phyloP scores from a whole-genome alignment of 2,888 invertebrate genomes.

The Perizoma flavofasciatum region DNA sequence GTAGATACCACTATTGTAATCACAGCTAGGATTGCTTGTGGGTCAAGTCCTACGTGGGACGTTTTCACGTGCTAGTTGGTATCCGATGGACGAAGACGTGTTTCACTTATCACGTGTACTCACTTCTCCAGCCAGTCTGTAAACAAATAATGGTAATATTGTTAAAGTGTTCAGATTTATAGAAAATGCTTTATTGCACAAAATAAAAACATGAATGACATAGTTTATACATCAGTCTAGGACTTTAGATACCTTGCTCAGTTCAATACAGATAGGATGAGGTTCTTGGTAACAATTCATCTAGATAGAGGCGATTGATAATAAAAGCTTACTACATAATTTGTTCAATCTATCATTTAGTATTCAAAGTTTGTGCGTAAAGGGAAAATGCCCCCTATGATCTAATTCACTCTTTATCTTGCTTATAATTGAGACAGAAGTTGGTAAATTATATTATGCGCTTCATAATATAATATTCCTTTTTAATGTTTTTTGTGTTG shows the following conservation, averaged over 20 bases:
- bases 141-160: slow-evolving; percentile 41
- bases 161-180: background rate
- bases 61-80: slow-evolving; percentile 18
- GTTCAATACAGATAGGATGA: background rate
- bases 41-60: slow-evolving; percentile 27
- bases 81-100: slow-evolving; percentile 45
- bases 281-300: too few species aligned
- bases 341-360: too few species aligned
- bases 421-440: too few species aligned
- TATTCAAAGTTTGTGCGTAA: too few species aligned
- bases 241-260: background rate
- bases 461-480: too few species aligned
- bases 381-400: too few species aligned
- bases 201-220: background rate
- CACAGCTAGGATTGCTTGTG: slow-evolving; percentile 62
- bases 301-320: too few species aligned
- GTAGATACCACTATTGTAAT: slow-evolving; percentile 46
- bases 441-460: too few species aligned
- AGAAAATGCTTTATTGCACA: too few species aligned
- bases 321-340: too few species aligned
- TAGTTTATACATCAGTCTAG: background rate
- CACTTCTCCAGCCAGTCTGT: slow-evolving; percentile 96
- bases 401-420: too few species aligned
- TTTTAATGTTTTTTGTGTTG: too few species aligned
- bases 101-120: slow-evolving; percentile 94